Percentiles rank a stretch among this genome's conserved stretches.
These are phyloP conservation scores for Ataeniobius toweri DNA, from an alignment of 2,797 vertebrate species.

Conservation along the genomic window DNA sequence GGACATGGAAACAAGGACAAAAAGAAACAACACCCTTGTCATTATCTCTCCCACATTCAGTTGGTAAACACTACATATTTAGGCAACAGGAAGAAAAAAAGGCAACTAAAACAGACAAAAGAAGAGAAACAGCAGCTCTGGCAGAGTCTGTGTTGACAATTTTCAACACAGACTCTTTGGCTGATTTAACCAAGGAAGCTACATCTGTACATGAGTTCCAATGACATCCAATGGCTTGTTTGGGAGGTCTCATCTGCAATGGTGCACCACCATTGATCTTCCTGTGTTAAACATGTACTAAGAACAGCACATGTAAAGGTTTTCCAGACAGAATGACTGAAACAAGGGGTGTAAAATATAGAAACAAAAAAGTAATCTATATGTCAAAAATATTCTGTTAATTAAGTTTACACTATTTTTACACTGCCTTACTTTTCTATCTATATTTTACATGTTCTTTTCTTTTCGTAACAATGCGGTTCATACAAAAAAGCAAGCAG, in stretches of 20 bases:
- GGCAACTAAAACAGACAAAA: slow-evolving; percentile 47
- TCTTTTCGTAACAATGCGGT: too few species aligned
- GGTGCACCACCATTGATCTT: not conserved
- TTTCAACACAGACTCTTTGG: slow-evolving; percentile 54
- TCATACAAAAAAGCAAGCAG: too few species aligned
- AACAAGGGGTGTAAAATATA: too few species aligned
- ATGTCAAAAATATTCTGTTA: too few species aligned
- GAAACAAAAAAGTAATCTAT: too few species aligned
- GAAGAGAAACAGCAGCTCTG: slow-evolving; percentile 53
- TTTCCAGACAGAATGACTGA: too few species aligned
- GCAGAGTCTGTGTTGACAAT: slow-evolving; percentile 64
- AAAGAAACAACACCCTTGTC: slow-evolving; percentile 49
- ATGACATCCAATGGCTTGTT: slow-evolving; percentile 57
- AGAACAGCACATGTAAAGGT: not conserved
- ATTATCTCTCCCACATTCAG: slow-evolving; percentile 61
- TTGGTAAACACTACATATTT: slow-evolving; percentile 58
- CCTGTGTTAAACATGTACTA: not conserved
- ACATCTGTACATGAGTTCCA: slow-evolving; percentile 63
- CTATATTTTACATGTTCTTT: too few species aligned
- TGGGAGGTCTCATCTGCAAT: slow-evolving; percentile 44
- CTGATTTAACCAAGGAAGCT: slow-evolving; percentile 65
- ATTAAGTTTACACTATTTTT: too few species aligned
- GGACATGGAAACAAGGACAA: slow-evolving; percentile 34
- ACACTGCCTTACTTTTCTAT: too few species aligned
- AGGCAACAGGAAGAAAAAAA: slow-evolving; percentile 36